Base-by-base conservation (phyloP, 1,140 invertebrate species). In the Caenorhabditis elegans region DNA sequence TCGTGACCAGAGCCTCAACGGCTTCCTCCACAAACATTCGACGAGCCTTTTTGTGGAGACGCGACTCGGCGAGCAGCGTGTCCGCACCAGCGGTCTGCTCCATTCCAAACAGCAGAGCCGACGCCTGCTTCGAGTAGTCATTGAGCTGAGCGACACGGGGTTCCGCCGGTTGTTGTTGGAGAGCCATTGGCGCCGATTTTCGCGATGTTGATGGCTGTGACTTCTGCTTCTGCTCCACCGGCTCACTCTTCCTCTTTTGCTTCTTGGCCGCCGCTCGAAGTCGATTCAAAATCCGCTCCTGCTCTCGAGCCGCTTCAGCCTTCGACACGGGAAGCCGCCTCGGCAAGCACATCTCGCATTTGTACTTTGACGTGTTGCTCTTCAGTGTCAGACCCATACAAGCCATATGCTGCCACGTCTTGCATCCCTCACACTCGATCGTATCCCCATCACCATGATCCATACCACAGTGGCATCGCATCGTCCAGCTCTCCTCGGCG, bases 401-500 rank as follows among this genome's bases (percentile, higher is more conserved):
- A 3, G 17, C 31, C 60, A 70, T 70, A 10, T 70, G 60, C n/a
- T 70, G 60, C 60, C 60, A 70, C 6, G 60, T 39, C 19, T 70
- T 70, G 19, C 60, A 70, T 19, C 6, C 4, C n/a, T 70, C 60
- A 22, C 60, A 70, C 34, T 70, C 60, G 0, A 70, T 19, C 1
- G 60, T 70, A 0, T 70, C 31, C 1, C 60, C 60, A 11, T 39
- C 60, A 31, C 60, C 60, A 31, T 70, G 60, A 43, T 70, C 60
- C 60, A 70, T 70, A 22, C n/a, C 60, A 24, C 60, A 70, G 19
- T 70, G 60, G 13, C 60, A 70, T 19, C 60, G 17, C 60, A 70
- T 70, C 34, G 5, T n/a, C 60, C 60, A 70, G 10, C 60, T 70
- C 60, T 70, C 60, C 8, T 28, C 34, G 15, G 39, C 34, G 15